These are phyloP conservation scores for Tapirus terrestris DNA, from an alignment of 2,113 vertebrate genomes.

Conservation along the genomic window DNA sequence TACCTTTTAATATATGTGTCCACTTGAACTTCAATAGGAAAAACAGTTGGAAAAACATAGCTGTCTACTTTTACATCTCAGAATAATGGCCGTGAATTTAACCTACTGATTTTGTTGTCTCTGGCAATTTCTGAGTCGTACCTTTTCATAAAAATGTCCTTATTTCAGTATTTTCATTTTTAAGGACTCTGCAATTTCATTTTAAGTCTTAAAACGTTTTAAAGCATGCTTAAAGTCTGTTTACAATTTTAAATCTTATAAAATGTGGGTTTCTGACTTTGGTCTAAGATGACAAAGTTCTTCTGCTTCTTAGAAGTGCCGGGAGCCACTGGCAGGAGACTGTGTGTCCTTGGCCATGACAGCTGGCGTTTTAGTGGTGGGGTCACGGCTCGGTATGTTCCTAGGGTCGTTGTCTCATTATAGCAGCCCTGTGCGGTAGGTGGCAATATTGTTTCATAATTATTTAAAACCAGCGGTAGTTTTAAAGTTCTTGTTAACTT, in stretches of 20 bases:
- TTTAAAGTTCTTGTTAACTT: not conserved
- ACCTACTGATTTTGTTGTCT: accelerated
- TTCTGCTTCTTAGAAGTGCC: accelerated
- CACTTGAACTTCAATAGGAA: accelerated
- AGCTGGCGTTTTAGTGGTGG: not conserved
- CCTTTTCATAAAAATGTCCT: not conserved
- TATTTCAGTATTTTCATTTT: not conserved
- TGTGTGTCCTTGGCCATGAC: accelerated
- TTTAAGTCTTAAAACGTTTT: not conserved
- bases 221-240: too few relatives aligned
- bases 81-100: not conserved
- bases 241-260: too few relatives aligned
- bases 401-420: not conserved
- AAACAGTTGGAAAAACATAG: too few relatives aligned
- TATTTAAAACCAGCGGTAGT: not conserved
- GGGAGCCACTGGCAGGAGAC: not conserved
- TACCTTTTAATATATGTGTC: not conserved
- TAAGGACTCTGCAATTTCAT: not conserved
- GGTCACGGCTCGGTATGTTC: accelerated
- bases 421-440: accelerated
- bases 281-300: accelerated
- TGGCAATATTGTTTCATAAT: accelerated
- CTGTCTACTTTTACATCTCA: too few relatives aligned
- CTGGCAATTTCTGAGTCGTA: not conserved
- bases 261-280: not conserved